Evolutionary conservation across 2,113 vertebrate species (phyloP).

Genomic region (Chionomys nivalis): DNA sequence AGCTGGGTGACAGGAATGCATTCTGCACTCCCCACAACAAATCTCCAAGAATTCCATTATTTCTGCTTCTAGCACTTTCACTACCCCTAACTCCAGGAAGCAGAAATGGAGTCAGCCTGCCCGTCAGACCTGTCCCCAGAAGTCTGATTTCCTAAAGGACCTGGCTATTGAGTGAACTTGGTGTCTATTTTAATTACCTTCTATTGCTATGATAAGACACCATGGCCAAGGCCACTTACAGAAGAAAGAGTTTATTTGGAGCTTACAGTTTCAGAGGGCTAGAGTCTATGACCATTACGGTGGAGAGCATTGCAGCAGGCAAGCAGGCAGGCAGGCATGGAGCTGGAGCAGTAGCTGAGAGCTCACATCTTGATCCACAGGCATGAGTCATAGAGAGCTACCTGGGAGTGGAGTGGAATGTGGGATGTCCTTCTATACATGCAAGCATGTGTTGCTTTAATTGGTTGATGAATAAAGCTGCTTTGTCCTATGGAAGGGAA

Average conservation of each 20-base stretch:
- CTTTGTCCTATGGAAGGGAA: no score
- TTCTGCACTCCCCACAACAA: no score
- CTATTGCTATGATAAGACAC: background rate
- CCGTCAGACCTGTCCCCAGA: background rate
- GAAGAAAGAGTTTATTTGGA: no score
- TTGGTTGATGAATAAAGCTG: no score
- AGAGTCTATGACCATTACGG: no score
- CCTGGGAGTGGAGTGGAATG: background rate
- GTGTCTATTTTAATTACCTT: background rate
- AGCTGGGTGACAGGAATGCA: no score
- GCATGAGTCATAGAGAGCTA: background rate
- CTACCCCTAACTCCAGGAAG: no score
- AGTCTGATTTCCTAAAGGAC: background rate
- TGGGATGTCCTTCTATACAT: no score
- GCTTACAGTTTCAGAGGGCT: background rate
- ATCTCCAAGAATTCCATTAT: background rate
- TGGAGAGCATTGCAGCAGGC: background rate
- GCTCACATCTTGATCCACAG: background rate
- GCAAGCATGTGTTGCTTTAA: no score
- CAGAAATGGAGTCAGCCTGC: rapidly evolving
- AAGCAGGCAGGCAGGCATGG: background rate
- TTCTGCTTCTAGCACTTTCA: rapidly evolving
- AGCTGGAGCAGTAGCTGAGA: background rate
- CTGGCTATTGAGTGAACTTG: no score
- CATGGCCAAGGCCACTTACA: no score